Evolutionary conservation across 2,888 invertebrate genomes (phyloP), one percentile per base, ranked within the genome.

Genomic region (Metopia argyrocephala): DNA sequence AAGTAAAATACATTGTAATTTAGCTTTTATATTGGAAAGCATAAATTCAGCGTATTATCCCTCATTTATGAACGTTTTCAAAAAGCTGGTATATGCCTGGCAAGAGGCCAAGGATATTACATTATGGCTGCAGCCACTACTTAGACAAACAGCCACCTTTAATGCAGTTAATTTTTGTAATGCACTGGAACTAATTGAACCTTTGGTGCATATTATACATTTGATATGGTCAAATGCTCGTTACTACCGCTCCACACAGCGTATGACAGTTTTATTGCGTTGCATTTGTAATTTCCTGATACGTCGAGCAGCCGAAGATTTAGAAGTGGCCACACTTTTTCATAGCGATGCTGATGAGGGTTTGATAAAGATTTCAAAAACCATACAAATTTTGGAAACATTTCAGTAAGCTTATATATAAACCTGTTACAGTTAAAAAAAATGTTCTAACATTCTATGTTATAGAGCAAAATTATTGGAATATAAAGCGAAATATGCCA

Each of bases 91-190:
- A 87, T 83, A 91, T 92, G 95, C 95, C 25, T 92, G 97, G 82
- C 93, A 95, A 18, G 97, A 98, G 91, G 94, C 97, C 4, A 93
- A 96, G 82, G 97, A 98, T 87, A 95, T 98, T 78, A 94, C 94
- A 78, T 91, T 96, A 5, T 95, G 96, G 90, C 91, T 98, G 86
- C 95, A 93, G 86, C 96, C 97, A 1, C 87, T 98, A 80, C 90
- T 93, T 64, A 87, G 90, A 3, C 87, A 87, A 66, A 88, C 87
- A 1, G 84, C 87, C 18, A 87, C 88, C 18, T 93, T 97, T 82
- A 96, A 96, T 86, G 93, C 92, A 57, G 92, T 92, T 0, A 95
- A 95, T 80, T 95, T 96, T 85, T 89, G 92, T 20, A 95, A 95
- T 82, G 90, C 93, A 0, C 92, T 92, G 80, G 84, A 88, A 5